A percentile compares a stretch with the other conserved stretches of the same genome.
phyloP scores from a whole-genome alignment of 2,113 vertebrate genomes.

The Rhea pennata region DNA sequence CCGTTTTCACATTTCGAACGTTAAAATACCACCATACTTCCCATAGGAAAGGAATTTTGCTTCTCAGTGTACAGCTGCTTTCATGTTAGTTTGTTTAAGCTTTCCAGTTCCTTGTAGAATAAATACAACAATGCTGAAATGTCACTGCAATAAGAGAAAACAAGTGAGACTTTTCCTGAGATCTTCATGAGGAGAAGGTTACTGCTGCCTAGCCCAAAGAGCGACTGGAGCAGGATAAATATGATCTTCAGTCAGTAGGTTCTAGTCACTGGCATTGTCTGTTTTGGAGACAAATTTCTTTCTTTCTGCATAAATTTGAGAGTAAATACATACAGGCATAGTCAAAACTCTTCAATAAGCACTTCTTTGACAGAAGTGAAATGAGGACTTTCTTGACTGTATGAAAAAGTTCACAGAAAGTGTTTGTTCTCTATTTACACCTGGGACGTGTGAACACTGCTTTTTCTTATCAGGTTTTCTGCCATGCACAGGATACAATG shows the following conservation, averaged over 20 bases:
- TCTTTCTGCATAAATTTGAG: not conserved
- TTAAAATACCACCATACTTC: not conserved
- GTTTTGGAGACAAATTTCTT: not conserved
- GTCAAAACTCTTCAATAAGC: not conserved
- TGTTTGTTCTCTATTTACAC: not conserved
- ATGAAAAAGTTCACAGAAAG: not conserved
- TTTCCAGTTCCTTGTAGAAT: not conserved
- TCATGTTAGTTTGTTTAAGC: not conserved
- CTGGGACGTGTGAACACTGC: not conserved
- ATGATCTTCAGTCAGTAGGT: not conserved
- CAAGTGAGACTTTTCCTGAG: not conserved
- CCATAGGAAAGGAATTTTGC: not conserved
- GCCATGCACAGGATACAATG: not conserved
- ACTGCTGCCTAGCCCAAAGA: not conserved
- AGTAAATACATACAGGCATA: not conserved
- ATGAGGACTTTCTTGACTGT: not conserved
- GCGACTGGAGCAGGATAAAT: not conserved
- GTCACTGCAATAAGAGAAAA: fast-evolving
- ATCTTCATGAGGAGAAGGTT: not conserved
- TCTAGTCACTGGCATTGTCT: not conserved
- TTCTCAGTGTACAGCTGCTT: not conserved
- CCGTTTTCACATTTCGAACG: not conserved
- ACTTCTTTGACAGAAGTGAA: not conserved
- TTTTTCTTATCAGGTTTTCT: not conserved
- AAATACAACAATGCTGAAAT: not conserved